These are phyloP conservation scores for Macroramphosus scolopax DNA, from an alignment of 2,797 vertebrate genomes.

Conservation along the genomic window DNA sequence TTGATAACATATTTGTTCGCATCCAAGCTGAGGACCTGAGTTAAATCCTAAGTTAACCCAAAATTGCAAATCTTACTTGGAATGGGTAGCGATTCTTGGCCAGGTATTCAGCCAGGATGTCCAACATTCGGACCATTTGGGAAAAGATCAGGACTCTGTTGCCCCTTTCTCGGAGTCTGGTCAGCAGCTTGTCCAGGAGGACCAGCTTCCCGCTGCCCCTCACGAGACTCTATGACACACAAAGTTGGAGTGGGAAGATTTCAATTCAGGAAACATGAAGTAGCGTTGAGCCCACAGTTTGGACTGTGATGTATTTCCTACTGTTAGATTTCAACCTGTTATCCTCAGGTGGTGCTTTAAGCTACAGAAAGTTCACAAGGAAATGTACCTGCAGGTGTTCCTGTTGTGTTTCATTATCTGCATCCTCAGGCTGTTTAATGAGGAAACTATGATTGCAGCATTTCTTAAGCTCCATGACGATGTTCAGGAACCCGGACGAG, in stretches of 20 bases:
- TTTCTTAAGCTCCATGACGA: conserved; percentile 99
- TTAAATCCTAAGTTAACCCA: no score
- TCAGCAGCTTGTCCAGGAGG: conserved; percentile 94
- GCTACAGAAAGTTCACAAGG: conserved; percentile 13
- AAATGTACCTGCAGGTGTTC: conserved; percentile 84
- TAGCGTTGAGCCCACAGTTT: no score
- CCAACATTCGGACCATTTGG: conserved; percentile 99
- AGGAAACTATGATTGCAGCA: conserved; percentile 97
- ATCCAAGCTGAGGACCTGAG: neutral
- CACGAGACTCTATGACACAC: conserved; percentile 79
- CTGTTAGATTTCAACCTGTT: neutral
- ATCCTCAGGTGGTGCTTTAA: conserved; percentile 32
- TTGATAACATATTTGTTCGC: no score
- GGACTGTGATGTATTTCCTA: conserved; percentile 14
- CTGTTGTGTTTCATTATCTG: conserved; percentile 77
- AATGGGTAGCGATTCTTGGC: conserved; percentile 93
- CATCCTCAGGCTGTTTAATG: conserved; percentile 89
- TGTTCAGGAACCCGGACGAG: conserved; percentile 96
- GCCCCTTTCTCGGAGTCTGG: conserved; percentile 89
- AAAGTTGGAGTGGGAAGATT: neutral
- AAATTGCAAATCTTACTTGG: conserved; percentile 80
- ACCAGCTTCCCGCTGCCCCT: conserved; percentile 96
- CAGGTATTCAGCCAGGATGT: conserved; percentile 96
- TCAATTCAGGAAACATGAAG: no score
- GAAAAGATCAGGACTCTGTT: conserved; percentile 99